These are phyloP conservation scores for Cabera pusaria DNA, from an alignment of 2,888 invertebrate genomes.

Conservation along the genomic window DNA sequence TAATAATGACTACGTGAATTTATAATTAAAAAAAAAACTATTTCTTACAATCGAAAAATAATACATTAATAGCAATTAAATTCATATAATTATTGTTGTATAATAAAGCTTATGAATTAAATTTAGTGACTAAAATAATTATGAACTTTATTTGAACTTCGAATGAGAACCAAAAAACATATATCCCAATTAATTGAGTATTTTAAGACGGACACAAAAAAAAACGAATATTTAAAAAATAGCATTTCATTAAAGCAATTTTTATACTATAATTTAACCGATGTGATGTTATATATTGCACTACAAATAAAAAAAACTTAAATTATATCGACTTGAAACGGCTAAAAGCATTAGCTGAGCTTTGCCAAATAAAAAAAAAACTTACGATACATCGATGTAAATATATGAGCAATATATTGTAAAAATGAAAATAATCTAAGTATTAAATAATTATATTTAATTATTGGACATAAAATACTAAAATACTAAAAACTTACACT, in stretches of 20 bases:
- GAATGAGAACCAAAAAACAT: too few relatives aligned
- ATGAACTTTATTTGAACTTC: slow-evolving; percentile 7
- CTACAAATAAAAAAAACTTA: slow-evolving; percentile 4
- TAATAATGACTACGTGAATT: too few relatives aligned
- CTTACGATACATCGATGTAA: slow-evolving; percentile 68
- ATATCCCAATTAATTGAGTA: slow-evolving; percentile 7
- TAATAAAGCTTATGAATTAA: slow-evolving; percentile 5
- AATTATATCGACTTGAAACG: slow-evolving; percentile 1
- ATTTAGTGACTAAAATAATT: slow-evolving; percentile 3
- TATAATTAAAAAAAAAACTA: neutral
- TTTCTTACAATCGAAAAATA: neutral
- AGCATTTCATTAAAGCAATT: slow-evolving; percentile 2
- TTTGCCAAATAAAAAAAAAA: slow-evolving; percentile 30
- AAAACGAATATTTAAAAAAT: too few relatives aligned
- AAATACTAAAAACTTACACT: slow-evolving; percentile 43
- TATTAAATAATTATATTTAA: slow-evolving; percentile 22
- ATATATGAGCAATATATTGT: slow-evolving; percentile 59
- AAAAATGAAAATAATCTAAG: slow-evolving; percentile 16
- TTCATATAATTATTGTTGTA: slow-evolving; percentile 1
- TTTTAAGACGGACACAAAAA: slow-evolving; percentile 2
- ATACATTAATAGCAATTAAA: too few relatives aligned
- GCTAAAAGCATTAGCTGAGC: slow-evolving; percentile 1
- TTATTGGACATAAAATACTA: slow-evolving; percentile 32
- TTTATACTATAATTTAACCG: slow-evolving; percentile 1
- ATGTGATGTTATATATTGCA: slow-evolving; percentile 20